Evolutionary conservation across 2,113 vertebrate genomes (phyloP), one percentile per base, ranked within the genome.

Genomic region (Regulus satrapa): DNA sequence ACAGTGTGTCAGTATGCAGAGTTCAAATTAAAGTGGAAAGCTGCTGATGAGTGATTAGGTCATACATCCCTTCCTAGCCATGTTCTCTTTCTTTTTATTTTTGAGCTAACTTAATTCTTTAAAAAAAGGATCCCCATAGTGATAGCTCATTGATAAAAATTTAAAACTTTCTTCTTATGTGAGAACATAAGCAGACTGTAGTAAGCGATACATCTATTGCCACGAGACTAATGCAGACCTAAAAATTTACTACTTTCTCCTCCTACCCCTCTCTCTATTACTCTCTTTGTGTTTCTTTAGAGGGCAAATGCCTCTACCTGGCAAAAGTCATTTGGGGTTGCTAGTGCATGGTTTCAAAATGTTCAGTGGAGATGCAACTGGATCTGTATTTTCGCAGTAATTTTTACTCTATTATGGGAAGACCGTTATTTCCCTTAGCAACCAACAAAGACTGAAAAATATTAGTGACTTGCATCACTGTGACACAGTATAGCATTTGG

Each of bases 261-360:
- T 96, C 94, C 89, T 96, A 81, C 61, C 83, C 96, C 96, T 84
- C 96, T 92, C 96, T 95, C 91, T 96, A 77, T 96, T 61, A 79
- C 56, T 92, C 45, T 94, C 88, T 89, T 61, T 94, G 31, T 92
- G 36, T 93, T 96, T 96, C 90, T 96, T 90, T 96, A 95, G 96
- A 97, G 95, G 97, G 95, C 95, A 98, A 97, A 97, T 94, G 95
- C 97, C 96, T 97, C 96, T 97, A 97, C 95, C 97, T 97, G 97
- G 97, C 96, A 97, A 95, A 98, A 98, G 97, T 98, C 98, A 98
- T 55, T 95, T 97, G 76, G 97, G 97, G 97, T 97, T 92, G 97
- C 97, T 97, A 98, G 97, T 97, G 95, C 98, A 97, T 98, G 97
- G 98, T 98, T 98, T 98, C 97, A 96, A 96, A 97, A 97, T 14